Evolutionary conservation across 2,888 invertebrate species (phyloP).

Genomic region (Trisateles emortualis): DNA sequence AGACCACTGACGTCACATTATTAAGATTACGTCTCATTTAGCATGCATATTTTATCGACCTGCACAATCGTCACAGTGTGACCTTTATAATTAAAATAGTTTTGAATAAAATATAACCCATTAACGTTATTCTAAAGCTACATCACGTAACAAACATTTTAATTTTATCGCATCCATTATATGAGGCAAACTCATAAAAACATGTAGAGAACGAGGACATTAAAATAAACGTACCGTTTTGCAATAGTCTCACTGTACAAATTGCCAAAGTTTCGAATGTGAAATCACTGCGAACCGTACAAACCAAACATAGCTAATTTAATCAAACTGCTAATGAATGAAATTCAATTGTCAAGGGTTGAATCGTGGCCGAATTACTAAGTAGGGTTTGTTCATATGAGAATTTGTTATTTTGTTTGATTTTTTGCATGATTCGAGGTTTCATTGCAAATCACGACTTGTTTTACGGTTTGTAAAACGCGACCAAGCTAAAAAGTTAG

Average conservation of each 20-base stretch:
- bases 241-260: slow-evolving; percentile 14
- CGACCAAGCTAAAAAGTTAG: no score
- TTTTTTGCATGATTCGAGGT: no score
- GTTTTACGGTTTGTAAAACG: no score
- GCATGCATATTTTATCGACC: no score
- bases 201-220: neutral
- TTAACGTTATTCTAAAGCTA: neutral
- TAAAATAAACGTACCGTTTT: slow-evolving; percentile 26
- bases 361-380: slow-evolving; percentile 5
- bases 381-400: neutral
- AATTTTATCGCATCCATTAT: slow-evolving; percentile 10
- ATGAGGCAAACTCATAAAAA: slow-evolving; percentile 2
- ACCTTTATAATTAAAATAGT: no score
- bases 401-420: neutral
- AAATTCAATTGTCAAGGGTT: slow-evolving; percentile 15
- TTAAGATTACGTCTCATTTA: no score
- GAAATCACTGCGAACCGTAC: slow-evolving; percentile 3
- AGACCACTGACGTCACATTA: no score
- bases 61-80: no score
- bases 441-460: no score
- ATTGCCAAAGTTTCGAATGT: slow-evolving; percentile 26
- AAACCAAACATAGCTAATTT: slow-evolving; percentile 8
- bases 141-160: neutral
- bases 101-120: no score
- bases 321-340: slow-evolving; percentile 21